Base-by-base conservation (phyloP, 2,888 invertebrate genomes). In the Drosophila robusta region DNA sequence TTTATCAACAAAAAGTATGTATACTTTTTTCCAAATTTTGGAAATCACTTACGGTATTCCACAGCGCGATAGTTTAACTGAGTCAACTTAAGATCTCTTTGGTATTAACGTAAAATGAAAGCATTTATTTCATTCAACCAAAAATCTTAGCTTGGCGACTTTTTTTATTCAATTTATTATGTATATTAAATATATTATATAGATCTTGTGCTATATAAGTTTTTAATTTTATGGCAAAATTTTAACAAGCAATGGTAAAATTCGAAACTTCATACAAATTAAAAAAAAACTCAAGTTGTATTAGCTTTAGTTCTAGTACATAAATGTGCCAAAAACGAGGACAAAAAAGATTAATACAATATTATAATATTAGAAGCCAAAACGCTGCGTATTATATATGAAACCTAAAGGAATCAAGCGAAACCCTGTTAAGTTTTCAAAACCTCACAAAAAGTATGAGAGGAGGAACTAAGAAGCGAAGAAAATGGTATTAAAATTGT, bases 351-450 rank as follows among this genome's bases (percentile, higher is more conserved):
- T 12, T n/a, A 44, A 38, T 52, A 47, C 56, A 45, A 38, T 29
- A 12, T 2, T 4, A 22, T 54, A 64, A 58, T 47, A 39, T 57
- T 46, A 61, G 62, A 65, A 36, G 66, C 57, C 57, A 70, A 70
- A 68, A 6, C 2, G 8, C 39, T 32, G 14, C 26, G 26, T 50
- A 67, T 36, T 66, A 58, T 56, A 41, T 56, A 44, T 70, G n/a
- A 68, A 54, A 57, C 52, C 45, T 29, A 68, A 64, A 18, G 57
- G 41, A 64, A 63, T 62, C 46, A 50, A 50, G 51, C 34, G 34
- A 46, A 62, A 60, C 57, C 78, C 77, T 87, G 82, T 87, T 87
- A 84, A 89, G 78, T 85, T 84, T 85, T 70, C 58, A 63, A 68
- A 44, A 55, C 60, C 29, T 44, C 32, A 52, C 18, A 57, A 55